Conservation (phyloP, 2,888 invertebrate species). For the Automeris io region DNA sequence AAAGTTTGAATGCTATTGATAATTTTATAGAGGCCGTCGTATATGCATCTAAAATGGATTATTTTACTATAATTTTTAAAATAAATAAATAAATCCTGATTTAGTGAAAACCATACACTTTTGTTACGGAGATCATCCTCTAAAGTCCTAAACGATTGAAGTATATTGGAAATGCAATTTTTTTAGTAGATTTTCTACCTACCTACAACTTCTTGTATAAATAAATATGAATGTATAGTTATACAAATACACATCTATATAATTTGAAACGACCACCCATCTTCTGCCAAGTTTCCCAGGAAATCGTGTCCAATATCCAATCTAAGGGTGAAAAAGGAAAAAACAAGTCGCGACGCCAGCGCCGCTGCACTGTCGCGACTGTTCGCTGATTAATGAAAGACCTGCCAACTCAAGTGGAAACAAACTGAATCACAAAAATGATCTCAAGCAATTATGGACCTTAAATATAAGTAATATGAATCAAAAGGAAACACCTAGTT, state of each 20-base stretch:
- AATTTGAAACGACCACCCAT: conserved; percentile 59
- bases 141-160: too few species aligned
- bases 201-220: neutral
- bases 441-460: conserved; percentile 14
- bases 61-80: too few species aligned
- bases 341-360: conserved; percentile 69
- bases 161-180: too few species aligned
- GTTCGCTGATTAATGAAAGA: conserved; percentile 72
- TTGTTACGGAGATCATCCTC: too few species aligned
- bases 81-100: too few species aligned
- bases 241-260: conserved; percentile 5
- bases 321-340: conserved; percentile 72
- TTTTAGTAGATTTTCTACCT: too few species aligned
- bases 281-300: conserved; percentile 60
- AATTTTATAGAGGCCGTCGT: too few species aligned
- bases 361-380: conserved; percentile 72
- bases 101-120: too few species aligned
- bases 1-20: too few species aligned
- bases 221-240: neutral
- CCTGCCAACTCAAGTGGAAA: conserved; percentile 60
- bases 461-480: neutral
- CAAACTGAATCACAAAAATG: conserved; percentile 23
- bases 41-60: too few species aligned
- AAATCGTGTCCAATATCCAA: conserved; percentile 74
- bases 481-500: conserved; percentile 9